Conservation (phyloP, 2,113 vertebrate species). For the Zingel zingel region DNA sequence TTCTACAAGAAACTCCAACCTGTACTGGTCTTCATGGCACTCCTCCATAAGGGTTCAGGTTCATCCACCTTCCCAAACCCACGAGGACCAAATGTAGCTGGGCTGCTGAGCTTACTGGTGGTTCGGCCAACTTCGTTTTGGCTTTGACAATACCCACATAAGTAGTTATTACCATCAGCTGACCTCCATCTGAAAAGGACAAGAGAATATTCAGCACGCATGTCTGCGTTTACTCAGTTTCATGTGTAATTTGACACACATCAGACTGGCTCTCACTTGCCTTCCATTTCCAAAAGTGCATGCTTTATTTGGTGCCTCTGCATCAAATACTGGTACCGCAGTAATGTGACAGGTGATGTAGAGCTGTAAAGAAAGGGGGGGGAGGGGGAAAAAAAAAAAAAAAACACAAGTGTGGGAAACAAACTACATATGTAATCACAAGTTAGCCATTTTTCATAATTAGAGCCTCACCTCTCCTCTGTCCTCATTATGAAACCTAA, state of each 20-base stretch:
- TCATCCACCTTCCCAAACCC: conserved; percentile 32
- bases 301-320: conserved; percentile 63
- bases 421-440: neutral
- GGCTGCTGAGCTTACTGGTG: neutral
- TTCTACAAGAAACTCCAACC: neutral
- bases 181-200: conserved; percentile 73
- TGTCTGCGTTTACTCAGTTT: too few species aligned
- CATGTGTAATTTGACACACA: rapidly evolving
- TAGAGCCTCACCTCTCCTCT: conserved; percentile 44
- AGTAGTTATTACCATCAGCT: conserved; percentile 74
- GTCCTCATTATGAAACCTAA: conserved; percentile 69
- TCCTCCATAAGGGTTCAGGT: conserved; percentile 16
- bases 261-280: conserved; percentile 27
- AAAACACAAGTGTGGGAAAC: neutral
- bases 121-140: conserved; percentile 19
- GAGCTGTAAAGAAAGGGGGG: conserved; percentile 57
- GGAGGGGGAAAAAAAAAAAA: too few species aligned
- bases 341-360: conserved; percentile 78
- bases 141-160: conserved; percentile 71
- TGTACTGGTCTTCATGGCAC: neutral
- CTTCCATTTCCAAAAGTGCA: conserved; percentile 72
- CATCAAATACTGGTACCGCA: conserved; percentile 60
- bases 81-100: conserved; percentile 47
- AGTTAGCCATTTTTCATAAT: neutral
- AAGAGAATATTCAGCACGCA: neutral